Evolutionary conservation across 2,797 vertebrate species (phyloP), one percentile per base, ranked within the genome.

Genomic region (Clamator glandarius): DNA sequence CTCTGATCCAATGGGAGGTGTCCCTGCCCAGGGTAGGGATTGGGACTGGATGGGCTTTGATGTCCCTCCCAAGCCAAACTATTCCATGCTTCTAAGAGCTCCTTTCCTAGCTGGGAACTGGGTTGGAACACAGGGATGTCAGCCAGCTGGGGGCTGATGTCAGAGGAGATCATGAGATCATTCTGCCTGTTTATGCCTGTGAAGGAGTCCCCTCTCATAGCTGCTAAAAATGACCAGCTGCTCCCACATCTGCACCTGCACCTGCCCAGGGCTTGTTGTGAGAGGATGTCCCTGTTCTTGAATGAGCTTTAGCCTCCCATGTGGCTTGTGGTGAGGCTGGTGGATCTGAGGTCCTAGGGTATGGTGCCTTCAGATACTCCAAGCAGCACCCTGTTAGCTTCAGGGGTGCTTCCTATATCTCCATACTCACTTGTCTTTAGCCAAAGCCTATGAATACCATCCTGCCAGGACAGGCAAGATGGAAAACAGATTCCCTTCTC

Each of bases 241-340:
- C 87, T 93, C 89, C 79, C 79, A 74, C 4, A 1, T 72, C 62
- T 66, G 17, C 16, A 0, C 33, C 68, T 10, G 0, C 36, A 72
- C 81, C 59, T 87, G 72, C 48, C 75, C 75, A 15, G 41, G 68
- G 50, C 81, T 96, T 0, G 0, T 69, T 0, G 0, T 57, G 87
- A 89, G 84, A 83, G 92, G 84, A 94, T 92, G 87, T 95, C 95
- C 87, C 84, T 61, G 87, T 64, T 87, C 61, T 80, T 89, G 83
- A 87, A 87, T 4, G 72, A 93, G 94, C 78, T 95, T 61, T 77
- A 83, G 89, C 91, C 84, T 94, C 94, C 92, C 87, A 95, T n/a
- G n/a, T 94, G 95, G 93, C 93, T 93, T 76, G 35, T 91, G 77
- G 58, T 59, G 93, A 93, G 80, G 80, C 88, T 87, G 94, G 41